Conservation (phyloP, 64 coral and sea anemone species). For the Pocillopora verrucosa region DNA sequence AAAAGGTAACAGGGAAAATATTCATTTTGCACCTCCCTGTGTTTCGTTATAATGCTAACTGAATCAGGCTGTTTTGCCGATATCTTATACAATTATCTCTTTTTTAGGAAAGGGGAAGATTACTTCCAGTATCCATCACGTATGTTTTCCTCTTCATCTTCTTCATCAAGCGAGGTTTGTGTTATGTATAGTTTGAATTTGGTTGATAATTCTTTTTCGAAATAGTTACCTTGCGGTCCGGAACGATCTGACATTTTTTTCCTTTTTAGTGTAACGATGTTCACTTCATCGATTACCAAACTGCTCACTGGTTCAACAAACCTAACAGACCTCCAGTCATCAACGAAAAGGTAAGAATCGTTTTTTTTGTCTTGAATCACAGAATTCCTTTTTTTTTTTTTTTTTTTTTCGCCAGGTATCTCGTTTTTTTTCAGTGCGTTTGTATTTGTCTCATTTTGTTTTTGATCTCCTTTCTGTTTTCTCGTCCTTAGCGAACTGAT, state of each 20-base stretch:
- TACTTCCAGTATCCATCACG: slow-evolving; percentile 73
- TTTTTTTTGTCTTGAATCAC: background rate
- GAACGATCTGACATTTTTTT: background rate
- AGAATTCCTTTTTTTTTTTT: too few relatives aligned
- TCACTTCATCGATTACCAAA: slow-evolving; percentile 70
- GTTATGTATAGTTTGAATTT: background rate
- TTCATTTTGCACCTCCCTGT: too few relatives aligned
- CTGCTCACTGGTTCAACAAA: slow-evolving; percentile 71
- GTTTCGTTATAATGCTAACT: too few relatives aligned
- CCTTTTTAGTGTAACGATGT: slow-evolving; percentile 34
- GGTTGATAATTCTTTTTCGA: background rate
- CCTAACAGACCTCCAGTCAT: slow-evolving; percentile 22
- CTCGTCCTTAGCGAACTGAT: too few relatives aligned
- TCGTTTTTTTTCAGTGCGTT: too few relatives aligned
- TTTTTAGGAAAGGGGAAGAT: slow-evolving; percentile 47
- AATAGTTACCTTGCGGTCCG: background rate
- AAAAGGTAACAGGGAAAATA: too few relatives aligned
- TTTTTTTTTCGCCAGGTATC: too few relatives aligned
- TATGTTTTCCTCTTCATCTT: slow-evolving; percentile 20
- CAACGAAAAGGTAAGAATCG: slow-evolving; percentile 38
- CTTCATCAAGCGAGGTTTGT: slow-evolving; percentile 23
- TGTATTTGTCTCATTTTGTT: background rate
- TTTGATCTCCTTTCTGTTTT: background rate
- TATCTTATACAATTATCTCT: background rate
- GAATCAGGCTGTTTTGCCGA: too few relatives aligned